These are phyloP conservation scores for Anguilla rostrata DNA, from an alignment of 2,113 vertebrate genomes.

Conservation along the genomic window DNA sequence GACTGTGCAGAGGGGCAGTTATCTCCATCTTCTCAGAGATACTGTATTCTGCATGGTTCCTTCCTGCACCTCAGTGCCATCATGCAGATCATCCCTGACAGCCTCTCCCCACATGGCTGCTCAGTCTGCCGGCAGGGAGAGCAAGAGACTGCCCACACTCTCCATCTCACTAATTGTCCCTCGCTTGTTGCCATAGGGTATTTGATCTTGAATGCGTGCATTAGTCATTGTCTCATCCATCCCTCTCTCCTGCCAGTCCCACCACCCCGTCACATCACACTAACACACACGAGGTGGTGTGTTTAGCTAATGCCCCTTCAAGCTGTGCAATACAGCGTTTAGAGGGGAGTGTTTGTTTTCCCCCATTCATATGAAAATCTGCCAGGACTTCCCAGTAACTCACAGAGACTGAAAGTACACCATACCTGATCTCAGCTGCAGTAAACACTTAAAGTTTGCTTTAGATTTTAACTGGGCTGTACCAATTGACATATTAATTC, in stretches of 20 bases:
- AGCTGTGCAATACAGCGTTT: not conserved
- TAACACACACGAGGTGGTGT: not conserved
- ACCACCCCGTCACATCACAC: not conserved
- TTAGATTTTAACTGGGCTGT: not conserved
- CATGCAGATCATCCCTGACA: not conserved
- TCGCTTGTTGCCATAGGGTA: not conserved
- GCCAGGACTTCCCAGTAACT: not conserved
- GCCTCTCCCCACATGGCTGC: not conserved
- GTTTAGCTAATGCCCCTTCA: not conserved
- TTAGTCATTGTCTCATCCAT: not conserved
- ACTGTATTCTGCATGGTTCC: not conserved
- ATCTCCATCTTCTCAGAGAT: not conserved
- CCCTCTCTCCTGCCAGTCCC: not conserved
- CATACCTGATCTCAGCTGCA: not conserved
- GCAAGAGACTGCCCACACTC: not conserved
- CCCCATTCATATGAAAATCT: not conserved
- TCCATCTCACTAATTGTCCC: slow-evolving; percentile 9
- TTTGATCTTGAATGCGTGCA: not conserved
- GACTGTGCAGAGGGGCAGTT: not conserved
- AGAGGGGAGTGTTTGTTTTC: not conserved
- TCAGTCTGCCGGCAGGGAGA: not conserved
- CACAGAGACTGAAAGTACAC: not conserved
- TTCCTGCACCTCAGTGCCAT: not conserved
- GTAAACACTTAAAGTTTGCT: not conserved
- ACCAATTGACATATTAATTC: too few relatives aligned